These are phyloP conservation scores for Actias luna DNA, from an alignment of 2,888 invertebrate species.

Conservation along the genomic window DNA sequence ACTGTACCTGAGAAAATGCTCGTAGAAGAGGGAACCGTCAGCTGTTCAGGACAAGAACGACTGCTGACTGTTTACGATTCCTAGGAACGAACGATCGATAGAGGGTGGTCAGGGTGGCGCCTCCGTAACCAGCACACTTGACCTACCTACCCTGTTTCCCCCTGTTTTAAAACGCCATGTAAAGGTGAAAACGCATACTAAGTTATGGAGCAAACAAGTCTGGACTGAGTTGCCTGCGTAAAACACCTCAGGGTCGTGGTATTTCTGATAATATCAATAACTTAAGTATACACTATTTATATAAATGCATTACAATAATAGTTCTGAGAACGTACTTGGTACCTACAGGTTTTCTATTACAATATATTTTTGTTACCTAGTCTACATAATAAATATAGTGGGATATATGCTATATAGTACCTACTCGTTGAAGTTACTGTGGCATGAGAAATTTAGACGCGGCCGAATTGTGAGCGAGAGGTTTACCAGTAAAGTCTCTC, in stretches of 20 bases:
- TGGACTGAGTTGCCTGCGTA: slow-evolving; percentile 1
- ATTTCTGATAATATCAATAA: neutral
- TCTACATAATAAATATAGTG: too few species aligned
- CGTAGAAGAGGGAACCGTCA: neutral
- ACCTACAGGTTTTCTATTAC: too few species aligned
- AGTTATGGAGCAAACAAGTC: slow-evolving; percentile 4
- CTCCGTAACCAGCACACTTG: slow-evolving; percentile 21
- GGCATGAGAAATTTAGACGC: too few species aligned
- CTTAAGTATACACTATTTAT: too few species aligned
- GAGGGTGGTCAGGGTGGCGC: slow-evolving; percentile 42
- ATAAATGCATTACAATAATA: too few species aligned
- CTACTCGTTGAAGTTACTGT: too few species aligned
- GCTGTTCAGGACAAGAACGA: slow-evolving; percentile 27
- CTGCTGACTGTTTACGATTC: slow-evolving; percentile 42
- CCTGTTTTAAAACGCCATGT: neutral
- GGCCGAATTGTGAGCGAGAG: too few species aligned
- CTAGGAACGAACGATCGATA: slow-evolving; percentile 58
- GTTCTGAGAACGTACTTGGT: too few species aligned
- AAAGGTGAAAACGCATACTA: slow-evolving; percentile 6
- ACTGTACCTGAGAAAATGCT: neutral
- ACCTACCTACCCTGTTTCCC: slow-evolving; percentile 13
- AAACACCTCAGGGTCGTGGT: neutral
- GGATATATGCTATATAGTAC: too few species aligned
- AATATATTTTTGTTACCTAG: too few species aligned
- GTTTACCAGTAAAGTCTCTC: too few species aligned